These are phyloP conservation scores for Gallinago solitaria DNA, from an alignment of 2,797 vertebrate species.

Conservation along the genomic window DNA sequence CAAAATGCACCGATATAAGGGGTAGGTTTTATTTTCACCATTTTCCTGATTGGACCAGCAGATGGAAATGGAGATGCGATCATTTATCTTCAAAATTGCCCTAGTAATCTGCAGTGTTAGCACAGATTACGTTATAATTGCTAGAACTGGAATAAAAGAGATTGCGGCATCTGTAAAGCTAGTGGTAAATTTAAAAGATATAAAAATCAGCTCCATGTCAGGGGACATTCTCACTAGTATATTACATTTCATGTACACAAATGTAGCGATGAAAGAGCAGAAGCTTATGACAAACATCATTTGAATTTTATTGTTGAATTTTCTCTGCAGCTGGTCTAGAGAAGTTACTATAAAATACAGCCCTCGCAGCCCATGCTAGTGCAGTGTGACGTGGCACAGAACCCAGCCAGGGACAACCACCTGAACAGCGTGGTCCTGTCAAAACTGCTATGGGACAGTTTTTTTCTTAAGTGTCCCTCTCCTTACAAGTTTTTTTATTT, in stretches of 20 bases:
- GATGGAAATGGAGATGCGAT: constrained; percentile 64
- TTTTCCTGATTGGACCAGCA: constrained; percentile 62
- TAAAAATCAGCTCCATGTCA: constrained; percentile 65
- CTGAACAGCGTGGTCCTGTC: neutral
- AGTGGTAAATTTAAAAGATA: constrained; percentile 64
- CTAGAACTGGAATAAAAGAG: constrained; percentile 67
- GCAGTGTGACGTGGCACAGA: neutral
- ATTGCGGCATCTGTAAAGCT: constrained; percentile 69
- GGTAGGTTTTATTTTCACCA: constrained; percentile 42
- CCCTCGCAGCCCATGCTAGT: neutral
- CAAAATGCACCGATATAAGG: constrained; percentile 4
- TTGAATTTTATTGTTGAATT: constrained; percentile 65
- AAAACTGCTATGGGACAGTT: neutral
- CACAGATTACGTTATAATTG: constrained; percentile 69
- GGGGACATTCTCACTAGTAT: constrained; percentile 57
- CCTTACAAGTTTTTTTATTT: neutral
- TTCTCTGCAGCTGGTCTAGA: constrained; percentile 64
- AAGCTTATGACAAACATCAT: constrained; percentile 67
- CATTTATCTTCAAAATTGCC: constrained; percentile 66
- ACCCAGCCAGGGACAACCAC: neutral
- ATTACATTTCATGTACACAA: constrained; percentile 61
- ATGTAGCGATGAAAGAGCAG: constrained; percentile 41
- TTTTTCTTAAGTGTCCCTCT: neutral
- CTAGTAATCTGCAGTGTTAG: constrained; percentile 68
- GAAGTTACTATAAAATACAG: constrained; percentile 43